These are phyloP conservation scores for Coregonus sp. DNA, from an alignment of 2,797 vertebrate species.

Conservation along the genomic window DNA sequence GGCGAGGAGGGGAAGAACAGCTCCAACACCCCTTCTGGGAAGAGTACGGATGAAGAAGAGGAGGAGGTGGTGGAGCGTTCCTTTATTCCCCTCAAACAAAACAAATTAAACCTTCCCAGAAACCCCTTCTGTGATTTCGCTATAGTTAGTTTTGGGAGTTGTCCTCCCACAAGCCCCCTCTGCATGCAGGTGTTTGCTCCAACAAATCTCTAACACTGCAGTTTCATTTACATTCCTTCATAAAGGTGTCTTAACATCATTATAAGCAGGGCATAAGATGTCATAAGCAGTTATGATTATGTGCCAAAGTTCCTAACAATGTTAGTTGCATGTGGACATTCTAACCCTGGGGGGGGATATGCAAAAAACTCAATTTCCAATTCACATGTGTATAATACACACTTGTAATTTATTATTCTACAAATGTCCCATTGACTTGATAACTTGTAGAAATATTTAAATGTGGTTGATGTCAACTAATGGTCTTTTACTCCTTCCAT, in stretches of 20 bases:
- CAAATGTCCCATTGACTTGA: too few relatives aligned
- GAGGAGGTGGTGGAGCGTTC: slow-evolving; percentile 77
- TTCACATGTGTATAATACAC: too few relatives aligned
- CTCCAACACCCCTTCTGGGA: slow-evolving; percentile 91
- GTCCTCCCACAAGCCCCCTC: neutral
- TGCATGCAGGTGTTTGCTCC: neutral
- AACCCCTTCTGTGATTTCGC: neutral
- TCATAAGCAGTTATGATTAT: neutral
- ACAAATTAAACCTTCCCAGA: neutral
- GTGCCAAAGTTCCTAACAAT: neutral
- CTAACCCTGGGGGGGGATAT: neutral
- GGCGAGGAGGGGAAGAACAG: slow-evolving; percentile 94
- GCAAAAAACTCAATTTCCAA: too few relatives aligned
- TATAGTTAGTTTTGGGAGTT: neutral
- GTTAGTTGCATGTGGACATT: neutral
- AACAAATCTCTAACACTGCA: neutral
- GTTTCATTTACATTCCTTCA: neutral
- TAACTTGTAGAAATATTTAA: too few relatives aligned
- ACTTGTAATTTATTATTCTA: too few relatives aligned
- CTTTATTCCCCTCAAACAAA: neutral
- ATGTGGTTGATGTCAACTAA: too few relatives aligned
- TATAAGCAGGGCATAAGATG: neutral
- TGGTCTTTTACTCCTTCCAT: too few relatives aligned
- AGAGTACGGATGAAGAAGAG: slow-evolving; percentile 96
- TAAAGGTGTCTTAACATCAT: neutral